Evolutionary conservation across 2,797 vertebrate genomes (phyloP).

Genomic region (Sphenopsis melanotis): DNA sequence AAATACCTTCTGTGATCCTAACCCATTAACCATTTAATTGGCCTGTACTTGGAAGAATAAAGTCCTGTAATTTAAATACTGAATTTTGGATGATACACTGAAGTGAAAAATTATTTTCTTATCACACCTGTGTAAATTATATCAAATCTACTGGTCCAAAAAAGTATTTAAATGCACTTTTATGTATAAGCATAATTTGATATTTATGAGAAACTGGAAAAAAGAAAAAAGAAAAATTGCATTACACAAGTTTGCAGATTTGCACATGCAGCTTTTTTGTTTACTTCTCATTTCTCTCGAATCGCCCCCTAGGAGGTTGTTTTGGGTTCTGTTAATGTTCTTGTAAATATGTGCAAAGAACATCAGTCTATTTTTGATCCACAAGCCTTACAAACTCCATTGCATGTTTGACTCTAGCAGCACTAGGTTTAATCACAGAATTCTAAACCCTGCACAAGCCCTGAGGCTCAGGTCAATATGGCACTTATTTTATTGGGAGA

Average conservation of each 20-base stretch:
- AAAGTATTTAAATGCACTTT: background rate
- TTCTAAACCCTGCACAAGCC: background rate
- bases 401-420: background rate
- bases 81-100: background rate
- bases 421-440: background rate
- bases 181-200: background rate
- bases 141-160: background rate
- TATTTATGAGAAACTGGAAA: background rate
- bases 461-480: conserved; percentile 19
- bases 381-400: background rate
- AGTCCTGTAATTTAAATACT: background rate
- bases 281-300: background rate
- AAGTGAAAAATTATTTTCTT: background rate
- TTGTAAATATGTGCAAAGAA: background rate
- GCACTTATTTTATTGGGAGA: background rate
- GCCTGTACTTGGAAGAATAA: background rate
- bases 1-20: background rate
- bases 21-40: background rate
- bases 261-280: background rate
- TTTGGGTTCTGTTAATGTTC: background rate
- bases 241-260: background rate
- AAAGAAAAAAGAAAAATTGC: background rate
- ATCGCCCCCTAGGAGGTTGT: background rate
- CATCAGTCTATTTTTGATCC: background rate
- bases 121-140: background rate